Base-by-base conservation (phyloP, 2,797 vertebrate genomes). In the Microctenopoma steveboyesi region DNA sequence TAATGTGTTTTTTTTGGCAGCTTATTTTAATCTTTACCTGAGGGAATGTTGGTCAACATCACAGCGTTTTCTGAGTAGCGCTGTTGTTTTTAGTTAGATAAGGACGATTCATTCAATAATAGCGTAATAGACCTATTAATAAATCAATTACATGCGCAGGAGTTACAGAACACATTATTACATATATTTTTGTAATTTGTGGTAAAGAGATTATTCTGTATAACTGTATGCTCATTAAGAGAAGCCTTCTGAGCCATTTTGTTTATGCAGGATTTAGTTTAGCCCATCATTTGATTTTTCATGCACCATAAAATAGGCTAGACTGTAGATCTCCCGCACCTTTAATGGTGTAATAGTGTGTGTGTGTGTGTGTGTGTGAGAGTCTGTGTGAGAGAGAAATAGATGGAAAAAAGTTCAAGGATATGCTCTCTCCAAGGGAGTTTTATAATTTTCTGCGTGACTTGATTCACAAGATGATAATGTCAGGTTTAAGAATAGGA, bases 101-200 rank as follows among this genome's bases (percentile, higher is more conserved):
- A 81, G 51, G 61, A 71, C 73, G 61, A 76, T 77, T 86, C 51
- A 78, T 82, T 76, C 56, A 80, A 75, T 75, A 76, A 74, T 65
- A 64, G 68, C 69, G 80, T 85, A 85, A 86, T 89, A 64, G 78
- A 58, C 69, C 71, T 47, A 82, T 91, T 91, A 88, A 87, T 83
- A 59, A 88, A 88, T 89, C 85, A 89, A 88, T 91, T 91, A 83
- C 78, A 89, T 82, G 75, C 77, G 69, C 42, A 76, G 55, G 47
- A 77, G 69, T 75, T 72, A 65, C 67, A 66, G 55, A 78, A 72
- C 16, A 22, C 9, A 65, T 72, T 37, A 74, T 58, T 57, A 53
- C 69, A 48, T 77, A 43, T 56, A 51, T 65, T 67, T 77, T 65
- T 80, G 55, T 71, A 33, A 81, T 83, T 57, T 75, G 40, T 78